Evolutionary conservation across 2,113 vertebrate species (phyloP).

Genomic region (Scomber scombrus): DNA sequence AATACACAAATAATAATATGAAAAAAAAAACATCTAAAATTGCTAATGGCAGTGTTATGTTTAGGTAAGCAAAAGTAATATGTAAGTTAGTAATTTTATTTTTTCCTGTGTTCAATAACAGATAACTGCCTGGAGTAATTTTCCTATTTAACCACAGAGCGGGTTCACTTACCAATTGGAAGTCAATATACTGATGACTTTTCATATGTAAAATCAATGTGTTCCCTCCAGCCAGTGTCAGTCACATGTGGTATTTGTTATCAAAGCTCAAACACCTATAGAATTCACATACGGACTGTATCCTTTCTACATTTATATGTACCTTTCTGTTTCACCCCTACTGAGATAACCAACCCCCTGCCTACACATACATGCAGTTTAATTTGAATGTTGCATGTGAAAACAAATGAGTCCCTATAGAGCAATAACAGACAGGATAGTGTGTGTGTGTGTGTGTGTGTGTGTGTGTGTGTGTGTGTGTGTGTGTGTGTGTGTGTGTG

Average conservation of each 20-base stretch:
- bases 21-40: too few relatives aligned
- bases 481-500: conserved; percentile 37
- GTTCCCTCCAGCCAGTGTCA: conserved; percentile 4
- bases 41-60: background rate
- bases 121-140: background rate
- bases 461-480: conserved; percentile 35
- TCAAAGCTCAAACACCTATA: background rate
- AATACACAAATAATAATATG: background rate
- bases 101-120: background rate
- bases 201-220: background rate
- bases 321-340: background rate
- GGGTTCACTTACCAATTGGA: background rate
- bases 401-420: conserved; percentile 44
- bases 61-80: background rate
- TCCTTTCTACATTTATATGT: background rate
- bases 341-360: background rate
- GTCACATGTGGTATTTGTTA: background rate
- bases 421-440: conserved; percentile 35
- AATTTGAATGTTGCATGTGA: conserved; percentile 38
- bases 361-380: conserved; percentile 22
- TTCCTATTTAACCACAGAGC: background rate
- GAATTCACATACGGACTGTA: background rate
- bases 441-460: conserved; percentile 46
- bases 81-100: too few relatives aligned
- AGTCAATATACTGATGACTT: conserved; percentile 15